Conservation (phyloP, 2,888 invertebrate genomes). For the Eupithecia tripunctaria region DNA sequence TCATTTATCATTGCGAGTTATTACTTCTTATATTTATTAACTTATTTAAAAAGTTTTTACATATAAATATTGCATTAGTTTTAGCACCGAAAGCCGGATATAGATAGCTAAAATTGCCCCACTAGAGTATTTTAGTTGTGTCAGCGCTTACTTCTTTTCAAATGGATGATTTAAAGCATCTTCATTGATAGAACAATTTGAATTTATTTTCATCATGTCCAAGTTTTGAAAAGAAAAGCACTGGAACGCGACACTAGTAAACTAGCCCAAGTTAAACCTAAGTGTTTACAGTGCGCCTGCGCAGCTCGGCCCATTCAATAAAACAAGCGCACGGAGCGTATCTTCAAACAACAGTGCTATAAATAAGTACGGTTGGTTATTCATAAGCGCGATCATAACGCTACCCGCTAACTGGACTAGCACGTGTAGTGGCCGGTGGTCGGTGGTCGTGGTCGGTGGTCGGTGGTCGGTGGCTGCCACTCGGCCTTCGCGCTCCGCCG, state of each 20-base stretch:
- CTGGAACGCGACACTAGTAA: not conserved
- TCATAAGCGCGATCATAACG: conserved; percentile 30
- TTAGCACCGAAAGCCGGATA: not conserved
- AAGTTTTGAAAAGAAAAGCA: not conserved
- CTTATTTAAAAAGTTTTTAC: not conserved
- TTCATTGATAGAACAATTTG: not conserved
- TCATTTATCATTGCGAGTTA: not conserved
- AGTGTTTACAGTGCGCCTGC: not conserved
- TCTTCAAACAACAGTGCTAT: conserved; percentile 4
- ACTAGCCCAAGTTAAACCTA: not conserved
- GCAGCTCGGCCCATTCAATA: not conserved
- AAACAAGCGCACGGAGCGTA: not conserved
- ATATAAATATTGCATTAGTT: not conserved
- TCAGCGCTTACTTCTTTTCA: not conserved
- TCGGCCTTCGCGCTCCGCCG: conserved; percentile 59
- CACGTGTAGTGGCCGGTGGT: conserved; percentile 13
- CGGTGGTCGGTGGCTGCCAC: conserved; percentile 43
- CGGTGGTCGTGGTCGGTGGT: conserved; percentile 8
- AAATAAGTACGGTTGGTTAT: conserved; percentile 26
- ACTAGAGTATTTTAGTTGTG: not conserved
- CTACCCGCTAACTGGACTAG: conserved; percentile 32
- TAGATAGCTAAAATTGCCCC: not conserved
- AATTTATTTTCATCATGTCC: not conserved
- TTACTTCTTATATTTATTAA: not conserved
- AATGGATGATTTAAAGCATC: not conserved